A percentile compares a stretch with the other conserved stretches of the same genome.
Evolutionary conservation across 2,888 invertebrate species (phyloP).

Genomic region (Hipparchia semele): DNA sequence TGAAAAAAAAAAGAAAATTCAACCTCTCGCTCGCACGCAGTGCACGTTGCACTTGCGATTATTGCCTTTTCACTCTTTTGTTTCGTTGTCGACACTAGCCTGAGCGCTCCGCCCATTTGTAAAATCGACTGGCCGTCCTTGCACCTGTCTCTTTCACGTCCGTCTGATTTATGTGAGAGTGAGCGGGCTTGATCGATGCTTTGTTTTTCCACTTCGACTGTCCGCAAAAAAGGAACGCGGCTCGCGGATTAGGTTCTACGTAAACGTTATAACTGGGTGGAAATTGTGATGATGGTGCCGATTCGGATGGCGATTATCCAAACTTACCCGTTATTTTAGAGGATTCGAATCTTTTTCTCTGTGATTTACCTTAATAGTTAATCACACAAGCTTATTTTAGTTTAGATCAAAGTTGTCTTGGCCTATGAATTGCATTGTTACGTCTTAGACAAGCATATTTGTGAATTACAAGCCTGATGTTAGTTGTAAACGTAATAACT

Average conservation of each 20-base stretch:
- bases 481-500: too few relatives aligned
- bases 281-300: conserved; percentile 74
- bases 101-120: conserved; percentile 81
- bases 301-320: conserved; percentile 49
- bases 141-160: conserved; percentile 80
- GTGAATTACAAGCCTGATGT: too few relatives aligned
- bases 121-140: conserved; percentile 78
- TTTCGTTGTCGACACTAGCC: conserved; percentile 77
- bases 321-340: conserved; percentile 60
- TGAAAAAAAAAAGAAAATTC: conserved; percentile 48
- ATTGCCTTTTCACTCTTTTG: conserved; percentile 80
- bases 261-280: conserved; percentile 55
- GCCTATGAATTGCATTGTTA: too few relatives aligned
- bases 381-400: too few relatives aligned
- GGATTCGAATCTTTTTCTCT: not conserved
- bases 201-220: conserved; percentile 75
- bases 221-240: conserved; percentile 58
- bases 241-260: conserved; percentile 55
- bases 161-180: conserved; percentile 82
- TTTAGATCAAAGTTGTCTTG: too few relatives aligned
- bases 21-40: conserved; percentile 62
- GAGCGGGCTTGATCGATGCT: conserved; percentile 81
- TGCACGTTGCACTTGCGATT: conserved; percentile 76
- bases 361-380: too few relatives aligned
- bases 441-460: too few relatives aligned